phyloP scores from a whole-genome alignment of 2,888 invertebrate species.

The Lasioglossum villosulum region DNA sequence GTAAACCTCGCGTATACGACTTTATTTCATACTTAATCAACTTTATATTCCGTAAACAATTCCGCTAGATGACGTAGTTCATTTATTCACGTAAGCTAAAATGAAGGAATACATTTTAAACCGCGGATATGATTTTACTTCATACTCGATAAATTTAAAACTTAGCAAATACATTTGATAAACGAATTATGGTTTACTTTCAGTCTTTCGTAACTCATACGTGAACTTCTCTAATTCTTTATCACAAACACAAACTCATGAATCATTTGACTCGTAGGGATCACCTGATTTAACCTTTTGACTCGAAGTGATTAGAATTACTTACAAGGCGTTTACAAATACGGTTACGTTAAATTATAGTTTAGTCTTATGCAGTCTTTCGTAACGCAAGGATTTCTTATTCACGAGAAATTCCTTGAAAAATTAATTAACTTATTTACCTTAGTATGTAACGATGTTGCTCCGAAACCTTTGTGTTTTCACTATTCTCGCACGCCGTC shows the following conservation, averaged over 20 bases:
- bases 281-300: neutral
- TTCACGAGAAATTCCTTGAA: neutral
- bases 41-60: neutral
- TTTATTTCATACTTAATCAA: neutral
- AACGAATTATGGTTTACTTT: neutral
- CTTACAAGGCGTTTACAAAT: neutral
- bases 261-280: neutral
- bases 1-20: neutral
- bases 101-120: neutral
- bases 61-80: neutral
- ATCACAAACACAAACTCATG: neutral
- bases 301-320: constrained; percentile 1
- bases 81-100: neutral
- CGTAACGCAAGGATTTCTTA: neutral
- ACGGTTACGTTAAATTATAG: neutral
- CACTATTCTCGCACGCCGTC: neutral
- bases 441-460: neutral
- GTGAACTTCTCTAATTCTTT: neutral
- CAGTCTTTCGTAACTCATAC: neutral
- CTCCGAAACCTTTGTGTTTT: neutral
- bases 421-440: neutral
- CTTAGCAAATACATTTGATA: neutral
- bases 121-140: too few relatives aligned
- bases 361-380: constrained; percentile 1
- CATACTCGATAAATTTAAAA: too few relatives aligned